Evolutionary conservation across 2,888 invertebrate species (phyloP).

Genomic region (Andrena hattorfiana): DNA sequence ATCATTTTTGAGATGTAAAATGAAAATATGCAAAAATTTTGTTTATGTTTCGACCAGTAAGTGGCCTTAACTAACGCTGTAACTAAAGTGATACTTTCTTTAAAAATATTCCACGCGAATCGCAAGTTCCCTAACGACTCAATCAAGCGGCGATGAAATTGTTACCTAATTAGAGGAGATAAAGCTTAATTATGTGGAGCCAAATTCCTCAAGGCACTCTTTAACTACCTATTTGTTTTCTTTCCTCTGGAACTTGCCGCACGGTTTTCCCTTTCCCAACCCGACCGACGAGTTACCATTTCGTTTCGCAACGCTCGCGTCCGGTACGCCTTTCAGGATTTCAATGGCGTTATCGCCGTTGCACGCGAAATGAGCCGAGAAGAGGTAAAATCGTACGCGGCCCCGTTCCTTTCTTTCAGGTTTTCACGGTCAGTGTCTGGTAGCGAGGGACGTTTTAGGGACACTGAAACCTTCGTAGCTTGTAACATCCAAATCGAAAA

Average conservation of each 20-base stretch:
- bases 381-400: background rate
- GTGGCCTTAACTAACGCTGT: too few species aligned
- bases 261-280: background rate
- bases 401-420: background rate
- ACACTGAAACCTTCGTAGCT: background rate
- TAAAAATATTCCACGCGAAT: background rate
- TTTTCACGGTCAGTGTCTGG: constrained; percentile 27
- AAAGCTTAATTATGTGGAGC: background rate
- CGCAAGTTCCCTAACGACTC: background rate
- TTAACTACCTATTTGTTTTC: background rate
- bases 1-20: too few species aligned
- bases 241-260: too few species aligned
- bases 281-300: background rate
- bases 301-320: constrained; percentile 7
- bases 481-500: background rate
- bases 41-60: too few species aligned
- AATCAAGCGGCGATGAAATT: background rate
- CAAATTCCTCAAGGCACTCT: background rate
- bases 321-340: constrained; percentile 1
- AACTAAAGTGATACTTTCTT: too few species aligned
- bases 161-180: background rate
- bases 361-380: constrained; percentile 18
- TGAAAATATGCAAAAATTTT: too few species aligned
- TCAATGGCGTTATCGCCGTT: constrained; percentile 11
- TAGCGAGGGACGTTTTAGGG: background rate